Conservation (phyloP, 2,888 invertebrate genomes). For the Microplitis deprimator region DNA sequence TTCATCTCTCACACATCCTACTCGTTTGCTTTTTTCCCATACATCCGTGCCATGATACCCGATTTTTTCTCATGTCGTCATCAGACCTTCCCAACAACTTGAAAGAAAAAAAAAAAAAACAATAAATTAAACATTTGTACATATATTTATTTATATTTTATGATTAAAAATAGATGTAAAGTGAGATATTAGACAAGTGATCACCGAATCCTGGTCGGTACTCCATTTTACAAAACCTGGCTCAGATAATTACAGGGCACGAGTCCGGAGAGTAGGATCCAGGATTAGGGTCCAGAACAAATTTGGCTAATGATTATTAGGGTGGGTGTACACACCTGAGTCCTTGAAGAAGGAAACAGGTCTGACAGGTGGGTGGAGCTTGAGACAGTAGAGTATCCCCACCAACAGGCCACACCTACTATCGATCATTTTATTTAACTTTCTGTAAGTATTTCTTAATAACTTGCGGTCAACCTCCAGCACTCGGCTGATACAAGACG, state of each 20-base stretch:
- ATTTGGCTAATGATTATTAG: slow-evolving; percentile 17
- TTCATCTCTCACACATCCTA: slow-evolving; percentile 27
- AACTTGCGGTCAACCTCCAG: slow-evolving; percentile 20
- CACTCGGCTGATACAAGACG: background rate
- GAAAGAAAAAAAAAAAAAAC: slow-evolving; percentile 11
- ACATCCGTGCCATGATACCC: background rate
- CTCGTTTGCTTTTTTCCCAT: slow-evolving; percentile 32
- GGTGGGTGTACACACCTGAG: slow-evolving; percentile 49
- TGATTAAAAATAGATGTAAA: background rate
- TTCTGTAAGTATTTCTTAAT: slow-evolving; percentile 18
- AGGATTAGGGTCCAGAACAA: background rate
- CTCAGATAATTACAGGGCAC: background rate
- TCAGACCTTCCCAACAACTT: slow-evolving; percentile 6
- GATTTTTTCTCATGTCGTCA: slow-evolving; percentile 27
- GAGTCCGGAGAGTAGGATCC: background rate
- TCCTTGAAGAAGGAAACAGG: slow-evolving; percentile 43
- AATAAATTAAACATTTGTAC: background rate
- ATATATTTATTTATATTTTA: background rate
- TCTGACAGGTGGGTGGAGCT: slow-evolving; percentile 60
- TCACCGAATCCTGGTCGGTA: no score
- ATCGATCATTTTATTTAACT: slow-evolving; percentile 48
- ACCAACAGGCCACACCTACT: slow-evolving; percentile 57
- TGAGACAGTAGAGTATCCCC: slow-evolving; percentile 38
- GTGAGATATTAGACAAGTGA: no score
- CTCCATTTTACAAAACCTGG: background rate